Conservation (phyloP, 2,888 invertebrate genomes). For the Agelastica alni region DNA sequence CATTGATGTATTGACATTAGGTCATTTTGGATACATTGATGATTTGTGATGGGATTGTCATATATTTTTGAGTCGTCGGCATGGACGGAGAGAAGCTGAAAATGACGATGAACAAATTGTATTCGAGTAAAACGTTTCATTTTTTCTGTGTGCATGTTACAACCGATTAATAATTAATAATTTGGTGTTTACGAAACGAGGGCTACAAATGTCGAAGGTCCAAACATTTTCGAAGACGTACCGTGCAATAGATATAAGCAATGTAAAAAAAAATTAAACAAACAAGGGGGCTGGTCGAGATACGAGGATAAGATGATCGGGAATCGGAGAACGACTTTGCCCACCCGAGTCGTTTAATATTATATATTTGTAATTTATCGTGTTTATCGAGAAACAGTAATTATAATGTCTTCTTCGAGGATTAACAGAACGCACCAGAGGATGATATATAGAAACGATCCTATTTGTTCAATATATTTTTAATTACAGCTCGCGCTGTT, state of each 20-base stretch:
- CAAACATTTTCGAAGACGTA: neutral
- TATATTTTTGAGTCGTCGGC: too few relatives aligned
- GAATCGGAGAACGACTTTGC: constrained; percentile 53
- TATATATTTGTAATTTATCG: constrained; percentile 50
- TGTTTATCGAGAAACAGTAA: constrained; percentile 53
- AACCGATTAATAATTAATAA: too few relatives aligned
- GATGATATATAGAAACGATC: constrained; percentile 28
- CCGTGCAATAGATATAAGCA: constrained; percentile 47
- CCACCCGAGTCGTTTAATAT: constrained; percentile 53
- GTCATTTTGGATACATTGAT: too few relatives aligned
- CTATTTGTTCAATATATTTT: constrained; percentile 36
- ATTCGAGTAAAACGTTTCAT: too few relatives aligned
- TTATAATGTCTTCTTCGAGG: constrained; percentile 48
- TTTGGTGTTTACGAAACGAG: too few relatives aligned
- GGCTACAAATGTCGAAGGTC: neutral
- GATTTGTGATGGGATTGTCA: too few relatives aligned
- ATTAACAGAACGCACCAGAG: constrained; percentile 31
- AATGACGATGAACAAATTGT: too few relatives aligned
- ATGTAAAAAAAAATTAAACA: constrained; percentile 48
- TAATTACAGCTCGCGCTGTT: constrained; percentile 30
- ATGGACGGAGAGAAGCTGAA: too few relatives aligned
- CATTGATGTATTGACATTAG: too few relatives aligned
- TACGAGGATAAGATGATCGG: constrained; percentile 48
- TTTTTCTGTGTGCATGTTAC: too few relatives aligned
- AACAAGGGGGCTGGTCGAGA: constrained; percentile 51